phyloP scores from a whole-genome alignment of 2,113 vertebrate genomes.

The Passer domesticus region DNA sequence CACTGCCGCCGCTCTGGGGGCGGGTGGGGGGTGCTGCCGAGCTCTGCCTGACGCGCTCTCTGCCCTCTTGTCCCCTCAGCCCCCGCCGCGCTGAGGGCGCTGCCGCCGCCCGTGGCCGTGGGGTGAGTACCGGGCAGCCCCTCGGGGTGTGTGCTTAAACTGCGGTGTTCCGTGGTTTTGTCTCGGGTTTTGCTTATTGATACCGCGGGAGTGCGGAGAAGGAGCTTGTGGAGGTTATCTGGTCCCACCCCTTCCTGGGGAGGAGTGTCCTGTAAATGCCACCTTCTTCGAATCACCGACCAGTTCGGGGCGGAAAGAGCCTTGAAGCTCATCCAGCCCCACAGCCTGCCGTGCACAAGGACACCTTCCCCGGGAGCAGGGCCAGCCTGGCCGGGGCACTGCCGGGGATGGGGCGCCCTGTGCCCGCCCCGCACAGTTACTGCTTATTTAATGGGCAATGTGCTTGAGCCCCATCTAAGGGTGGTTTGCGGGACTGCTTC shows the following conservation, averaged over 20 bases:
- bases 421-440: too few relatives aligned
- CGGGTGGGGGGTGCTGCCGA: fast-evolving
- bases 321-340: fast-evolving
- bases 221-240: neutral
- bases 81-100: conserved; percentile 34
- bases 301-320: neutral
- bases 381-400: neutral
- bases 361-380: neutral
- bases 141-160: fast-evolving
- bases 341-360: neutral
- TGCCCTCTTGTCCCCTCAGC: neutral
- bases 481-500: fast-evolving
- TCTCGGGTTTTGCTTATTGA: fast-evolving
- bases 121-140: conserved; percentile 23
- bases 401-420: neutral
- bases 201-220: fast-evolving
- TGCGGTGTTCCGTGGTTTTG: fast-evolving
- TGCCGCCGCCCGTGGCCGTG: neutral
- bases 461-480: fast-evolving
- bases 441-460: fast-evolving
- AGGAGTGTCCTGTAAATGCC: fast-evolving
- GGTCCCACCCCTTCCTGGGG: neutral
- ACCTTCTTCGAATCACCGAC: fast-evolving
- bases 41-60: neutral
- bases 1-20: neutral